Base-by-base conservation (phyloP, 2,888 invertebrate species). In the Drosophila bunnanda region DNA sequence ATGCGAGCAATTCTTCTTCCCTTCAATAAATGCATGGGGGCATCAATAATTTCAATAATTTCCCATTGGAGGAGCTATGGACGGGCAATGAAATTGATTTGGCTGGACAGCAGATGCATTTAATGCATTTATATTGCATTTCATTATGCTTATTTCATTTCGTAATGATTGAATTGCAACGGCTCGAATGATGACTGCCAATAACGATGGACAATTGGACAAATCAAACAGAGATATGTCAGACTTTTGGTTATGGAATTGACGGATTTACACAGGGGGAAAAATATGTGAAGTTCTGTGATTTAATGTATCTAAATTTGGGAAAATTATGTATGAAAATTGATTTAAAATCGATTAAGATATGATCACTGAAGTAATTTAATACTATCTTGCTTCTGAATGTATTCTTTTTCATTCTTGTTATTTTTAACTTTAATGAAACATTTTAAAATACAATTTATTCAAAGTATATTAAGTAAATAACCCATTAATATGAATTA, bases 71-170 rank as follows among this genome's bases (percentile, higher is more conserved):
- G 44, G 2, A 53, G 32, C 55, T 66, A 75, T 69, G 69, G 77
- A 68, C 82, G 78, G 72, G 70, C 44, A 2, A 39, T 41, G 53
- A 44, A 60, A 67, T 67, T 67, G 59, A 73, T 71, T 58, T 58
- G 64, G 58, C 32, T 39, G 43, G 69, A 69, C 68, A 69, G 64
- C 53, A 56, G 53, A 54, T 71, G 79, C 75, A 81, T 87, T 87
- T 82, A 87, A 87, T 84, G 80, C 78, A 81, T 82, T 87, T 87
- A 82, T 81, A 78, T 73, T 78, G 78, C 77, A 85, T 86, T 82
- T 79, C 76, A 85, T 85, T 83, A 82, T 79, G 80, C 57, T 80
- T 79, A 84, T 86, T 84, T 78, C 76, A 77, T 76, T 73, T 82
- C 83, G 82, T 78, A 81, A 80, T 84, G 85, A 84, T 84, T 84